Base-by-base conservation (phyloP, 2,797 vertebrate genomes). In the Kryptolebias ocellatus region DNA sequence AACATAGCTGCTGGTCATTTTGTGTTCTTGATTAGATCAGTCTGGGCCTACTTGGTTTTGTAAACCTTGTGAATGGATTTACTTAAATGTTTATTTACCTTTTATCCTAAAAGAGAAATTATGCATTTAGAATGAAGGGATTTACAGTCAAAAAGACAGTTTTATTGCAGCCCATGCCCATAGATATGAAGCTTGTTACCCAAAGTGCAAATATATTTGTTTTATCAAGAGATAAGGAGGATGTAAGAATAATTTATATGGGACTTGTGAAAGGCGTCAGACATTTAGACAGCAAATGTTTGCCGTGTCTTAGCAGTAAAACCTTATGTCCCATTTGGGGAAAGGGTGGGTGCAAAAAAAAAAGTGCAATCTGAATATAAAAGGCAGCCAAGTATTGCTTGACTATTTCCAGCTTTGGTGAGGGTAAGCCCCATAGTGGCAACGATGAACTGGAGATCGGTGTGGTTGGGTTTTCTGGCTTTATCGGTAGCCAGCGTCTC, bases 341-440 rank as follows among this genome's bases (percentile, higher is more conserved):
- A 70, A 39, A 67, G 73, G 78, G 76, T 70, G 85, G 75, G 67
- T 12, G 11, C 11, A 60, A 47, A 58, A 66, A 76, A 16, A 27
- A 28, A 44, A 24, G n/a, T 55, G 42, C 66, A 57, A 18, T 64
- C 56, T 72, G 27, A 57, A 87, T 94, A 94, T 93, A 94, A 92
- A 85, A 45, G 74, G 56, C 46, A 24, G 27, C 16, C n/a, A 42
- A 57, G 29, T 42, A 2, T 60, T 46, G 18, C 53, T 24, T 20
- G 39, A 39, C 1, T 11, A 80, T 69, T 75, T 83, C 50, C 80
- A 70, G 18, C 65, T 59, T 44, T 55, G 62, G 60, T 65, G 57
- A 65, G 70, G 20, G 16, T n/a, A 63, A 84, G 39, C 50, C n/a
- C 74, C 49, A 67, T 54, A 46, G 60, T 44, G 34, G 66, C 60